Conservation (phyloP, 2,888 invertebrate genomes). For the Pristionchus mayeri region DNA sequence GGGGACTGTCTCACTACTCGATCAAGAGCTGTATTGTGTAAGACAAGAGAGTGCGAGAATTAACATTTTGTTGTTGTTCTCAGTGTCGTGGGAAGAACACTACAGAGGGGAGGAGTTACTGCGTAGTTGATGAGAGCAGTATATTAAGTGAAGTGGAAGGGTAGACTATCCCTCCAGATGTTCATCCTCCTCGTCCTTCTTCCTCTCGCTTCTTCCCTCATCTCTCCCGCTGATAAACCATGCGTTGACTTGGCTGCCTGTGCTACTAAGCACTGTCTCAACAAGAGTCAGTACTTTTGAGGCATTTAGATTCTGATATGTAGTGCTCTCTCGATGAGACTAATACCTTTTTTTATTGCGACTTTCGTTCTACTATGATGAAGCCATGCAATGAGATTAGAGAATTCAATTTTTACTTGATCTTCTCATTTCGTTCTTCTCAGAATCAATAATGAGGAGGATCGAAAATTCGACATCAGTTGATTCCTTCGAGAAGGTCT, state of each 20-base stretch:
- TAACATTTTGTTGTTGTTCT: no score
- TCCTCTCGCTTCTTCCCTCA: background rate
- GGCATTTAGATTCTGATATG: no score
- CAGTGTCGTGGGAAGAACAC: background rate
- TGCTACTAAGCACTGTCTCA: conserved; percentile 45
- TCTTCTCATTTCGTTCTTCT: background rate
- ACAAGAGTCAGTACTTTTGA: conserved; percentile 1
- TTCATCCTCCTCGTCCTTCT: conserved; percentile 18
- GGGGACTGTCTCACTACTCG: background rate
- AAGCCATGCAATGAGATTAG: no score
- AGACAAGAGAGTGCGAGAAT: no score
- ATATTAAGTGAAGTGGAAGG: background rate
- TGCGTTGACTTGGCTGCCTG: conserved; percentile 25
- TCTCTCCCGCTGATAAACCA: background rate
- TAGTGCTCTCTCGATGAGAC: no score
- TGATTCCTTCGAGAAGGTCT: conserved; percentile 4
- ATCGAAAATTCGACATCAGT: conserved; percentile 32
- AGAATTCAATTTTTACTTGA: no score
- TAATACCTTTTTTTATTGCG: no score
- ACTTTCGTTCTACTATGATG: no score
- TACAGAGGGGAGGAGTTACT: conserved; percentile 15
- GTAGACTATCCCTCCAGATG: background rate
- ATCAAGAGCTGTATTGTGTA: background rate
- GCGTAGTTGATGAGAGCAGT: background rate
- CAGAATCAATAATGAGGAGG: background rate